These are phyloP conservation scores for Gorsachius goisagi DNA, from an alignment of 2,113 vertebrate species.

Conservation along the genomic window DNA sequence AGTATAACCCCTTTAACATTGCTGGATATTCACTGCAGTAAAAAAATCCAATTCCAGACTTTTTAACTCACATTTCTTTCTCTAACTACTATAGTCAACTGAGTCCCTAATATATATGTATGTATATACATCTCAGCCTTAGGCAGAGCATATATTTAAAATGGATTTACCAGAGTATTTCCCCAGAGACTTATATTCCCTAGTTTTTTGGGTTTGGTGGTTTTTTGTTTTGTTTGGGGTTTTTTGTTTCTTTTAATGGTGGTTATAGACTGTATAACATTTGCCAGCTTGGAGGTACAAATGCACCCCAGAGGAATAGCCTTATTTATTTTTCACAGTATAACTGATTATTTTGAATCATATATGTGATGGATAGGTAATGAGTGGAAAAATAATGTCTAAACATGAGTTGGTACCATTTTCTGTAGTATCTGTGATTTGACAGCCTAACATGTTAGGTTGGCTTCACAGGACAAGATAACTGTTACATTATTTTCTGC, in stretches of 20 bases:
- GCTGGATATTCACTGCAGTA: background rate
- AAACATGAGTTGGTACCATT: constrained; percentile 36
- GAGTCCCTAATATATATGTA: background rate
- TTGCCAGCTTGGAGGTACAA: constrained; percentile 22
- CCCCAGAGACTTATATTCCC: background rate
- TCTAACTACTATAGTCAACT: background rate
- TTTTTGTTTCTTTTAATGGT: background rate
- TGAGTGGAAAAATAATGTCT: constrained; percentile 50
- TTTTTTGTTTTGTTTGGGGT: no score
- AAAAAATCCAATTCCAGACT: background rate
- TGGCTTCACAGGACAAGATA: background rate
- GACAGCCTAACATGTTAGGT: background rate
- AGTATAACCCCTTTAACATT: background rate
- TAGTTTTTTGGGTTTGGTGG: no score
- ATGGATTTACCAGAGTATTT: constrained; percentile 16
- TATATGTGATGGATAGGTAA: constrained; percentile 65
- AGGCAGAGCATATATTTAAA: constrained; percentile 16
- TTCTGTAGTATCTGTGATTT: background rate
- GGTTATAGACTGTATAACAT: constrained; percentile 25
- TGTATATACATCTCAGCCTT: background rate
- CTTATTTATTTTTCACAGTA: constrained; percentile 71
- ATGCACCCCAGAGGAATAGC: constrained; percentile 47
- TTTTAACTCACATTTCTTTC: background rate
- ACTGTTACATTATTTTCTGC: background rate
- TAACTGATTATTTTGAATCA: constrained; percentile 80